phyloP scores from a whole-genome alignment of 2,888 invertebrate genomes.

The Synergus laeviventris region DNA sequence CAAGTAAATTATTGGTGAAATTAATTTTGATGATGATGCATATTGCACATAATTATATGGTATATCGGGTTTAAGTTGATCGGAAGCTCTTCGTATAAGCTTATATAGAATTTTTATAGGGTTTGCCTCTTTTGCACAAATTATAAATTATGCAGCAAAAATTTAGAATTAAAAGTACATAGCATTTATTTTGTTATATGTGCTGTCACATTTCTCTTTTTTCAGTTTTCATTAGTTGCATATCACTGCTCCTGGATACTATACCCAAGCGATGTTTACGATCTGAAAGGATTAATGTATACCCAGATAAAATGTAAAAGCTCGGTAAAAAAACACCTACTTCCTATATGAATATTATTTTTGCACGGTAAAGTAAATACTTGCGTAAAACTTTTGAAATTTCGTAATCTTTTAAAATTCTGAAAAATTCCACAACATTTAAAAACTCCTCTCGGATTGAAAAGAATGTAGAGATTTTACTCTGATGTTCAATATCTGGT shows the following conservation, averaged over 20 bases:
- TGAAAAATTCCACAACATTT: too few species aligned
- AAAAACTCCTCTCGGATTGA: too few species aligned
- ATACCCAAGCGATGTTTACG: slow-evolving; percentile 21
- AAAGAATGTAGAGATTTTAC: too few species aligned
- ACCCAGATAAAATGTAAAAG: background rate
- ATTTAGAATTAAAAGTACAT: background rate
- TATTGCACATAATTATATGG: too few species aligned
- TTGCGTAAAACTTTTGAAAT: too few species aligned
- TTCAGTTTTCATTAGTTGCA: background rate
- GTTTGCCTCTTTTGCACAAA: too few species aligned
- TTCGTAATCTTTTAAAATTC: too few species aligned
- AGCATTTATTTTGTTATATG: background rate
- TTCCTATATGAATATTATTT: background rate
- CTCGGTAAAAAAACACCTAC: background rate
- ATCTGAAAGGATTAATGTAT: slow-evolving; percentile 14
- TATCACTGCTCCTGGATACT: slow-evolving; percentile 5
- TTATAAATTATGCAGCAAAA: background rate
- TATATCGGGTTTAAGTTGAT: too few species aligned
- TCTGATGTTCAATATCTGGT: too few species aligned
- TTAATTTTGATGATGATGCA: background rate
- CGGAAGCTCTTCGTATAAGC: too few species aligned
- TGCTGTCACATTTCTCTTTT: background rate
- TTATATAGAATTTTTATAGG: background rate
- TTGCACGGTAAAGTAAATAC: background rate
- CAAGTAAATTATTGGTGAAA: background rate